phyloP scores from a whole-genome alignment of 2,888 invertebrate genomes.

The Drosophila buzzatii region DNA sequence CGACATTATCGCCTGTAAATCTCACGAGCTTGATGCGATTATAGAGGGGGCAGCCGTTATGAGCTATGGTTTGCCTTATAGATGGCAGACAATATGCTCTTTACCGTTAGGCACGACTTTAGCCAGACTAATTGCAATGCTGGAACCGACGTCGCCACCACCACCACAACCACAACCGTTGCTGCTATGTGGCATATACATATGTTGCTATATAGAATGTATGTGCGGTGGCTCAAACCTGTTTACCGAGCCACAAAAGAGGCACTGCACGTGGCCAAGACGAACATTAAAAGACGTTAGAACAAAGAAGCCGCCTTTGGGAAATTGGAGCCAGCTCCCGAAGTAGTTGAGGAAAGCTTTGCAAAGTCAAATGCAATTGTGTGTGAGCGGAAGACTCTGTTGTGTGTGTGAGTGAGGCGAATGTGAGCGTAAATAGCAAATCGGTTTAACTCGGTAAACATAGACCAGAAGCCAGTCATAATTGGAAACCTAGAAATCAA shows the following conservation, averaged over 20 bases:
- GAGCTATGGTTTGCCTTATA: conserved; percentile 27
- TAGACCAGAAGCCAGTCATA: conserved; percentile 44
- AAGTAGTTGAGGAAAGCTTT: conserved; percentile 39
- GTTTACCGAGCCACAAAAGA: conserved; percentile 50
- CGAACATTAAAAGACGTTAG: conserved; percentile 47
- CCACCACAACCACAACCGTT: conserved; percentile 10
- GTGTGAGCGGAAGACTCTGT: neutral
- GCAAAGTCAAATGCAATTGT: conserved; percentile 31
- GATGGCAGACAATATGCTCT: conserved; percentile 39
- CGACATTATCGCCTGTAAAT: conserved; percentile 74
- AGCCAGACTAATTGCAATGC: conserved; percentile 76
- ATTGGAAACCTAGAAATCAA: conserved; percentile 49
- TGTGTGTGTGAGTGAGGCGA: conserved; percentile 1
- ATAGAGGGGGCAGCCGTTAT: conserved; percentile 51
- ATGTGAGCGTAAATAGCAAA: conserved; percentile 39
- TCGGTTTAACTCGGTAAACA: conserved; percentile 39
- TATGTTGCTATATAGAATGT: conserved; percentile 15
- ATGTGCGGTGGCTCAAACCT: conserved; percentile 47
- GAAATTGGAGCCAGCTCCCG: conserved; percentile 60
- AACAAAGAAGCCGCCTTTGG: conserved; percentile 66
- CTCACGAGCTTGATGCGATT: conserved; percentile 73
- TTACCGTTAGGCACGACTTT: conserved; percentile 80
- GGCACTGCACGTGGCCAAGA: conserved; percentile 65
- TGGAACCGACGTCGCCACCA: conserved; percentile 25
- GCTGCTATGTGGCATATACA: conserved; percentile 56